These are phyloP conservation scores for Ciconia nigra DNA, from an alignment of 2,797 vertebrate genomes.

Conservation along the genomic window DNA sequence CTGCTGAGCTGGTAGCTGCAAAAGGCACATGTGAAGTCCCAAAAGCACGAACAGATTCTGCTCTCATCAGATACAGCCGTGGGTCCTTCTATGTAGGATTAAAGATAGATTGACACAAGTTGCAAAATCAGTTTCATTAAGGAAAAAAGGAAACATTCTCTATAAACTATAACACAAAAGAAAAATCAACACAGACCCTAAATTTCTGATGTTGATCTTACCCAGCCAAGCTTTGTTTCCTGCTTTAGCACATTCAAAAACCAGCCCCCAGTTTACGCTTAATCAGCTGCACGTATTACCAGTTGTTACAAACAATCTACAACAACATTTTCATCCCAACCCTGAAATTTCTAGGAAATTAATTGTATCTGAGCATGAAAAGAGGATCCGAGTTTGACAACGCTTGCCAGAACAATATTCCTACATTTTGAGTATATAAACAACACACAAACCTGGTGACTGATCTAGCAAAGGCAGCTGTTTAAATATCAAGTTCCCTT, in stretches of 20 bases:
- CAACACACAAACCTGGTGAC: not conserved
- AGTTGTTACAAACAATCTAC: not conserved
- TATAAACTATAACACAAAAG: not conserved
- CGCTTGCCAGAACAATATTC: not conserved
- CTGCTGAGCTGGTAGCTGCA: not conserved
- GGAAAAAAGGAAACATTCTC: not conserved
- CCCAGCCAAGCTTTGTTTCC: not conserved
- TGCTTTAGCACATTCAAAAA: not conserved
- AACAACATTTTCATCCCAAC: not conserved
- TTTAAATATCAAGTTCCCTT: not conserved
- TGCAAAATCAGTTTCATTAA: not conserved
- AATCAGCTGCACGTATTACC: not conserved
- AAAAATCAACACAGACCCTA: not conserved
- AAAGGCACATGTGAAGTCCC: not conserved
- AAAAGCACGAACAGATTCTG: not conserved
- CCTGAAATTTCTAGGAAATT: not conserved
- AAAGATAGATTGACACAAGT: rapidly evolving
- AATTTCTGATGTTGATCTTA: not conserved
- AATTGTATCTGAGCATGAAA: not conserved
- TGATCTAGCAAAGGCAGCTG: not conserved
- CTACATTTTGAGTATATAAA: not conserved
- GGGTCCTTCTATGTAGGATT: rapidly evolving
- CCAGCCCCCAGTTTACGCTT: not conserved
- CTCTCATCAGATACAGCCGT: not conserved
- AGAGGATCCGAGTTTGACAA: not conserved